A percentile compares a stretch with the other conserved stretches of the same genome.
These are phyloP conservation scores for Acrobasis consociella DNA, from an alignment of 2,888 invertebrate species.

Conservation along the genomic window DNA sequence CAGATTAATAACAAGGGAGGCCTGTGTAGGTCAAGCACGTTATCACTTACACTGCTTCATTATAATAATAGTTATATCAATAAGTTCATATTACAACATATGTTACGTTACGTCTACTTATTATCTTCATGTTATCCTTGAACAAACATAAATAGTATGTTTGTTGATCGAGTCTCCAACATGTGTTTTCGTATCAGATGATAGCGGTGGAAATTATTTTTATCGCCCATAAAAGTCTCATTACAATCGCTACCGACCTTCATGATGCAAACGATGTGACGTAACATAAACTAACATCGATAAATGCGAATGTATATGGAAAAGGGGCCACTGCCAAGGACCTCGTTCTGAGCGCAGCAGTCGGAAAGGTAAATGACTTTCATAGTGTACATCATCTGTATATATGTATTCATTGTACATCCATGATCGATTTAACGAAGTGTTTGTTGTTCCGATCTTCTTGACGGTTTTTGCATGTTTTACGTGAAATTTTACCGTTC, in stretches of 20 bases:
- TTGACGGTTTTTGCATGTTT: background rate
- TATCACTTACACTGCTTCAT: conserved; percentile 52
- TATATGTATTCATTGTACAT: background rate
- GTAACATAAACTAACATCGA: conserved; percentile 56
- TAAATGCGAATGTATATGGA: conserved; percentile 65
- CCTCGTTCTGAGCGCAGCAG: conserved; percentile 55
- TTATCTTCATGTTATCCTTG: conserved; percentile 5
- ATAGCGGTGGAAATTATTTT: conserved; percentile 15
- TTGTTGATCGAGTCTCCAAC: conserved; percentile 5
- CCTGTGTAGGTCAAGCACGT: conserved; percentile 79
- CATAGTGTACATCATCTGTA: conserved; percentile 10
- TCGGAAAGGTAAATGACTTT: conserved; percentile 70
- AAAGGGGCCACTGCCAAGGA: conserved; percentile 77
- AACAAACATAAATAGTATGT: conserved; percentile 3
- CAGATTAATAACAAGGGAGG: conserved; percentile 80
- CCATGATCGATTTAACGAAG: background rate
- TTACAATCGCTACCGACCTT: conserved; percentile 48
- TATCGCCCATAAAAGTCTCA: conserved; percentile 40
- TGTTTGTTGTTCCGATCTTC: background rate
- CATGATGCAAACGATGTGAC: conserved; percentile 63
- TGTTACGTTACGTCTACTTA: background rate
- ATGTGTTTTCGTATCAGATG: conserved; percentile 16
- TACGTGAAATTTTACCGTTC: no score
- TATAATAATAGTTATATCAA: conserved; percentile 35
- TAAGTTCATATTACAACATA: background rate